Evolutionary conservation across 1,140 invertebrate species (phyloP).

Genomic region (Ceratitis capitata): DNA sequence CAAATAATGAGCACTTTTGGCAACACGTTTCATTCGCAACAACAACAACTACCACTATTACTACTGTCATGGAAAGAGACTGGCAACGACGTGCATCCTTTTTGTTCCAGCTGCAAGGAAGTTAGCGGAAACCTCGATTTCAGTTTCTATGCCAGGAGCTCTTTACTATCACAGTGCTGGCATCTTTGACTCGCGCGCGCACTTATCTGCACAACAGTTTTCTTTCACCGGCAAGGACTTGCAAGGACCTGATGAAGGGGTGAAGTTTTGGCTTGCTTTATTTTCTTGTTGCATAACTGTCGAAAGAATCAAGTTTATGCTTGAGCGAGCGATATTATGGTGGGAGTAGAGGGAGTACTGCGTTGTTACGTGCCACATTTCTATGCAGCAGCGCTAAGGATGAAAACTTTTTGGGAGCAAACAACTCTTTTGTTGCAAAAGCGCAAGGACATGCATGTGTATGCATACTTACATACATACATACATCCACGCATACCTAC

Average conservation of each 20-base stretch:
- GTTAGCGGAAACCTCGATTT: conserved; percentile 4
- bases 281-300: neutral
- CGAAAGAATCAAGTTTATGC: conserved; percentile 15
- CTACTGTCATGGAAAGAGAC: too few relatives aligned
- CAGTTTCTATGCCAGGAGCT: conserved; percentile 3
- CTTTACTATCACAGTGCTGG: neutral
- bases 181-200: conserved; percentile 8
- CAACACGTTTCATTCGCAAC: neutral
- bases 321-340: too few relatives aligned
- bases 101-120: neutral
- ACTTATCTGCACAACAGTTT: neutral
- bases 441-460: neutral
- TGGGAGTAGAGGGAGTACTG: too few relatives aligned
- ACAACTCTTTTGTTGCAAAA: neutral
- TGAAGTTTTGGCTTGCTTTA: too few relatives aligned
- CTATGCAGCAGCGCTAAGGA: neutral
- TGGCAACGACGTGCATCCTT: too few relatives aligned
- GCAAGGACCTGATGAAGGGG: too few relatives aligned
- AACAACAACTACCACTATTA: neutral
- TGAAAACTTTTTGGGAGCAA: neutral
- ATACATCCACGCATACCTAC: neutral
- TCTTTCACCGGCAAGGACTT: neutral
- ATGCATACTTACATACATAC: neutral
- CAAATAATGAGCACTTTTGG: conserved; percentile 21
- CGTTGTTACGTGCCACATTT: neutral